Conservation (phyloP, 2,113 vertebrate genomes). For the Bos javanicus region DNA sequence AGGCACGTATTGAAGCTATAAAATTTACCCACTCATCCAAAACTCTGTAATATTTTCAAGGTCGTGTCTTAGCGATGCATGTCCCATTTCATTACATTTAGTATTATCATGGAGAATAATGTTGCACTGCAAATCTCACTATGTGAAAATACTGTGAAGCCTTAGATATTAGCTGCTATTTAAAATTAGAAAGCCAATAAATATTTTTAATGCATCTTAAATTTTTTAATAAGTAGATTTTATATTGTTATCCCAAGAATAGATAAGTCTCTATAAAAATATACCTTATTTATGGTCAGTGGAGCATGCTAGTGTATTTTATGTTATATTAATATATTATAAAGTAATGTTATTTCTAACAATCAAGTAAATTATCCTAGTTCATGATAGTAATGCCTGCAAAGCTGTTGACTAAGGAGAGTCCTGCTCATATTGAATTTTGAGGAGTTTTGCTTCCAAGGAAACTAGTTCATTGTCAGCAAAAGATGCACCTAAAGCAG, state of each 20-base stretch:
- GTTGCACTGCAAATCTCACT: neutral
- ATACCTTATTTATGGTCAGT: neutral
- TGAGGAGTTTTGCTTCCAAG: conserved; percentile 76
- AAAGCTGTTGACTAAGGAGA: conserved; percentile 50
- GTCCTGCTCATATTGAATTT: conserved; percentile 69
- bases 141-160: neutral
- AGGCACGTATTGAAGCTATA: neutral
- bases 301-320: neutral
- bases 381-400: conserved; percentile 49
- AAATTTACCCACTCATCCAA: neutral
- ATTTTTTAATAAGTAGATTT: neutral
- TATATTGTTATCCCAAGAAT: neutral
- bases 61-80: neutral
- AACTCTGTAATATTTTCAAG: neutral
- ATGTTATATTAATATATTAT: neutral
- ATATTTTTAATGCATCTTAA: neutral
- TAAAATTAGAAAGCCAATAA: neutral
- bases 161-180: neutral
- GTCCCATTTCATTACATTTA: neutral
- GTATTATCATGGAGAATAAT: neutral
- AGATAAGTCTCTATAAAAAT: neutral
- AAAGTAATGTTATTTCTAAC: neutral
- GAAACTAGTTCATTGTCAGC: conserved; percentile 66
- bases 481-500: conserved; percentile 65
- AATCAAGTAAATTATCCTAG: neutral